A percentile compares a stretch with the other conserved stretches of the same genome.
Conservation (phyloP, 2,888 invertebrate species). For the Dryadula phaetusa region DNA sequence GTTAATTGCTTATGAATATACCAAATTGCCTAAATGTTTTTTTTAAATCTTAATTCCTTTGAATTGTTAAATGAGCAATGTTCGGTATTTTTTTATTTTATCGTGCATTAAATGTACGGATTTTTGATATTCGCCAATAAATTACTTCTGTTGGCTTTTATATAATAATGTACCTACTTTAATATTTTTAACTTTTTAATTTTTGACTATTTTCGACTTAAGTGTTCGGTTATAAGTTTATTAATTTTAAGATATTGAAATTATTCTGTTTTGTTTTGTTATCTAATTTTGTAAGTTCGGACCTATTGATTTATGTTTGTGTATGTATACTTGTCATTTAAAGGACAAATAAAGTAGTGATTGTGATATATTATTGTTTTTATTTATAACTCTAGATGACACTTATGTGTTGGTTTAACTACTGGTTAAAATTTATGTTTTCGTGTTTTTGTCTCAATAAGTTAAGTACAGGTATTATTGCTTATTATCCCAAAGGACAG, state of each 20-base stretch:
- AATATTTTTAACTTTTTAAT: neutral
- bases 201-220: constrained; percentile 2
- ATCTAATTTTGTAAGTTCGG: constrained; percentile 19
- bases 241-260: constrained; percentile 8
- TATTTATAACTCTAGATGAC: neutral
- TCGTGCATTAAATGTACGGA: too few species aligned
- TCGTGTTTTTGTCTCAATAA: neutral
- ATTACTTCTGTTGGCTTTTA: neutral
- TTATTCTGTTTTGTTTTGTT: constrained; percentile 26
- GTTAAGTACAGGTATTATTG: too few species aligned
- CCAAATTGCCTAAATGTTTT: too few species aligned
- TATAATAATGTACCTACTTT: neutral
- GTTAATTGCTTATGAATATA: too few species aligned
- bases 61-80: too few species aligned
- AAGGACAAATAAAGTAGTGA: constrained; percentile 43
- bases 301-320: constrained; percentile 25
- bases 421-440: neutral
- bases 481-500: too few species aligned
- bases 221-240: neutral
- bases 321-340: constrained; percentile 39
- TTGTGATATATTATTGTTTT: constrained; percentile 30
- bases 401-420: too few species aligned
- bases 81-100: too few species aligned
- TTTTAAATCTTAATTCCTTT: too few species aligned
- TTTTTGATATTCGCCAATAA: neutral